Evolutionary conservation across 2,888 invertebrate genomes (phyloP).

Genomic region (Malacosoma neustria): DNA sequence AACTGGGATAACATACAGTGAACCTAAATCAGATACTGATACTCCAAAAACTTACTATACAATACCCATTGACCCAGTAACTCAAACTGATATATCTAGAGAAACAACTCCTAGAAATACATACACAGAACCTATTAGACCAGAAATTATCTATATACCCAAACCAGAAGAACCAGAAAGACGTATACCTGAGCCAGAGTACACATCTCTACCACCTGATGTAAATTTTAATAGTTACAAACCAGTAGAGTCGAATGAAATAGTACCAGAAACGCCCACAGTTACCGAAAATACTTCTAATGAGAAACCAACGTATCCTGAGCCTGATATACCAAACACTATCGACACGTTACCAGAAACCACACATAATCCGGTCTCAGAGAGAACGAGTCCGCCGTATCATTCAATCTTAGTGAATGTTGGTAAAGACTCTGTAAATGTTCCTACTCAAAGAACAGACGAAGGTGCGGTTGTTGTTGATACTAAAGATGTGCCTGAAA

Average conservation of each 20-base stretch:
- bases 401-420: conserved; percentile 28
- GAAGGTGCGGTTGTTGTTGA: conserved; percentile 41
- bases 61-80: conserved; percentile 10
- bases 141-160: conserved; percentile 11
- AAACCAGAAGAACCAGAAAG: background rate
- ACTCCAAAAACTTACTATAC: background rate
- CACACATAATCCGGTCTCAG: conserved; percentile 25
- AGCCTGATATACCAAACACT: conserved; percentile 3
- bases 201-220: conserved; percentile 10
- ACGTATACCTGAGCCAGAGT: conserved; percentile 5
- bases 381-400: conserved; percentile 13
- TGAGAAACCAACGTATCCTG: conserved; percentile 1
- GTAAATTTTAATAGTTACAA: conserved; percentile 9
- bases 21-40: conserved; percentile 12
- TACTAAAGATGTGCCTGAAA: conserved; percentile 37
- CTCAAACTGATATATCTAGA: conserved; percentile 7
- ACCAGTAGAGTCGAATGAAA: conserved; percentile 14
- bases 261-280: conserved; percentile 6
- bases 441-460: conserved; percentile 25
- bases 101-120: background rate
- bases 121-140: conserved; percentile 5
- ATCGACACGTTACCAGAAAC: conserved; percentile 16
- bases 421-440: conserved; percentile 26
- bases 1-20: conserved; percentile 12
- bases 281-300: conserved; percentile 5